Percentiles rank a stretch among this genome's conserved stretches.
These are phyloP conservation scores for Drosophila ironensis DNA, from an alignment of 1,140 invertebrate genomes.

Conservation along the genomic window DNA sequence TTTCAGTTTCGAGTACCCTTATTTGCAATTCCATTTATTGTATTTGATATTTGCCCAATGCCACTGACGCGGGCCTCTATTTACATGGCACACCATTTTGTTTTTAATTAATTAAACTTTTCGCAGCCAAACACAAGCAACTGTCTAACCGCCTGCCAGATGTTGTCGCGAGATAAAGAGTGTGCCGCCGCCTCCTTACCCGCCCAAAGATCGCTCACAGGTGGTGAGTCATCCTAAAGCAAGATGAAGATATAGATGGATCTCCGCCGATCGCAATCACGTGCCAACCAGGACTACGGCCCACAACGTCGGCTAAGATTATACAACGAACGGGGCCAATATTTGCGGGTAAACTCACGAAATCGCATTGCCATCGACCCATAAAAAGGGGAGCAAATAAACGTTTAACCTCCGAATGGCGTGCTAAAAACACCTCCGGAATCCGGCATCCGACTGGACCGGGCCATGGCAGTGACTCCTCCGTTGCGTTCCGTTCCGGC, in stretches of 20 bases:
- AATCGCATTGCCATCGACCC: constrained; percentile 70
- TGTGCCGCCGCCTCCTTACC: constrained; percentile 5
- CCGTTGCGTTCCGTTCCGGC: constrained; percentile 2
- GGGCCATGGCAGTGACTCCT: constrained; percentile 40
- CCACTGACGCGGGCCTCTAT: constrained; percentile 23
- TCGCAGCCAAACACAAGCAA: constrained; percentile 66
- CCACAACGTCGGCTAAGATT: constrained; percentile 11
- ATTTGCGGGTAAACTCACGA: constrained; percentile 56
- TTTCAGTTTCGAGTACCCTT: constrained; percentile 32
- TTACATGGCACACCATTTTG: constrained; percentile 19
- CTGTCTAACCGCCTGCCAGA: constrained; percentile 54
- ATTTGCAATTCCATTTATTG: constrained; percentile 56
- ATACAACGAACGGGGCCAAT: constrained; percentile 36
- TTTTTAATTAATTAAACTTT: constrained; percentile 65
- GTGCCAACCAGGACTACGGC: constrained; percentile 33
- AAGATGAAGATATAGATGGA: constrained; percentile 48
- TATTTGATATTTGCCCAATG: constrained; percentile 50
- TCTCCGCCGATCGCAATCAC: constrained; percentile 20
- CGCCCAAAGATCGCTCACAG: not conserved
- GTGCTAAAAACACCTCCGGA: constrained; percentile 27
- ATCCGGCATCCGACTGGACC: constrained; percentile 27
- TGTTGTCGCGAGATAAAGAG: constrained; percentile 51
- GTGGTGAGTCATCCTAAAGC: constrained; percentile 48
- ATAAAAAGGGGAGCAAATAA: constrained; percentile 67
- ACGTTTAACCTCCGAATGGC: constrained; percentile 50